A percentile compares a stretch with the other conserved stretches of the same genome.
Conservation (phyloP, 2,113 vertebrate genomes). For the Nerophis ophidion region DNA sequence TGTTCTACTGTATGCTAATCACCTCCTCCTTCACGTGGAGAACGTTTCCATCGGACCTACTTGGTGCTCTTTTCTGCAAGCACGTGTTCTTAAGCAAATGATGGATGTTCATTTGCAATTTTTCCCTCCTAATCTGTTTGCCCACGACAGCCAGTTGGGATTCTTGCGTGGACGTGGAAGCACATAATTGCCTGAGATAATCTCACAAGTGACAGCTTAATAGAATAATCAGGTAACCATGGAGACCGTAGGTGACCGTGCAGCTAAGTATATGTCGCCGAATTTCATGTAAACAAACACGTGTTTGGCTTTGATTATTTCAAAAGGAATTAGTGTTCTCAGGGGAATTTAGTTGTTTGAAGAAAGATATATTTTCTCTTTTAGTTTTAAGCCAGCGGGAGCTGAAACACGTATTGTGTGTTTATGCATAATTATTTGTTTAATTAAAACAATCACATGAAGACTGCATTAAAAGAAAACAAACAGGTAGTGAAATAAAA, state of each 20-base stretch:
- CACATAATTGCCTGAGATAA: conserved; percentile 22
- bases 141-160: conserved; percentile 5
- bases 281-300: neutral
- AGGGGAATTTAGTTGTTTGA: no score
- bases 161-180: conserved; percentile 18
- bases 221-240: conserved; percentile 41
- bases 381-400: no score
- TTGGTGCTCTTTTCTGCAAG: neutral
- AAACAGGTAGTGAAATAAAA: no score
- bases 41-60: neutral
- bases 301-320: neutral
- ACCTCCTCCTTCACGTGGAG: no score
- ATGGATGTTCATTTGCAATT: conserved; percentile 18
- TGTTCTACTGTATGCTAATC: neutral
- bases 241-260: conserved; percentile 37
- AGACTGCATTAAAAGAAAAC: no score
- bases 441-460: no score
- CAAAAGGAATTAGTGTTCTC: no score
- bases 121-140: conserved; percentile 33
- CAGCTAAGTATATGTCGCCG: neutral
- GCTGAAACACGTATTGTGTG: no score
- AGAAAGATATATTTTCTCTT: no score
- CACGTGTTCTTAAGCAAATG: neutral
- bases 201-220: conserved; percentile 32
- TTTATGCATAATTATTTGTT: no score